phyloP scores from a whole-genome alignment of 64 coral and sea anemone genomes.

The Pocillopora verrucosa region DNA sequence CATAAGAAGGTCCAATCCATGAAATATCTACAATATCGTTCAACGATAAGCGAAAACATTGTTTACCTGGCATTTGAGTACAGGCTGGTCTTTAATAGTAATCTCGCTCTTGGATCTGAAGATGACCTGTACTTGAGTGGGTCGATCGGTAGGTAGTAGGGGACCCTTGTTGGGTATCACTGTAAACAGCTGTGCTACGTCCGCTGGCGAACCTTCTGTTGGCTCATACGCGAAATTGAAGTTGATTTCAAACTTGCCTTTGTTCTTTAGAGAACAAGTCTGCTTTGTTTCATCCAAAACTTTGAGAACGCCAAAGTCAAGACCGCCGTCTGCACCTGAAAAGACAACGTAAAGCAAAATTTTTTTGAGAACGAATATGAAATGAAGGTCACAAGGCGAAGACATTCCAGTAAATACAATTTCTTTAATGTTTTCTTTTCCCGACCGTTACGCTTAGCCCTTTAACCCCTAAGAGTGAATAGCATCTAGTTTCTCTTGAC shows the following conservation, averaged over 20 bases:
- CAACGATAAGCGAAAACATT: background rate
- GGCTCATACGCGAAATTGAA: slow-evolving; percentile 90
- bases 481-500: no score
- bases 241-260: slow-evolving; percentile 93
- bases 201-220: slow-evolving; percentile 63
- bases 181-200: slow-evolving; percentile 80
- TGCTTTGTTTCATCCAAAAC: slow-evolving; percentile 92
- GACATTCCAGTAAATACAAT: no score
- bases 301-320: slow-evolving; percentile 89
- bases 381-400: no score
- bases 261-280: slow-evolving; percentile 93
- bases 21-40: background rate
- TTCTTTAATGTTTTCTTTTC: no score
- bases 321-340: slow-evolving; percentile 86
- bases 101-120: slow-evolving; percentile 92
- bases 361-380: background rate
- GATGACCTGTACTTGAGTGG: slow-evolving; percentile 92
- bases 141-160: slow-evolving; percentile 80
- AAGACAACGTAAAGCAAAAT: background rate
- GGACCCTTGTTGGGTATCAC: slow-evolving; percentile 82
- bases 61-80: slow-evolving; percentile 91
- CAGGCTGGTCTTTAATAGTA: slow-evolving; percentile 80
- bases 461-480: no score
- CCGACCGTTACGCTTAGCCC: no score
- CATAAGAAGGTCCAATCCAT: background rate